phyloP scores from a whole-genome alignment of 2,888 invertebrate species.

The Drosophila buzzatii region DNA sequence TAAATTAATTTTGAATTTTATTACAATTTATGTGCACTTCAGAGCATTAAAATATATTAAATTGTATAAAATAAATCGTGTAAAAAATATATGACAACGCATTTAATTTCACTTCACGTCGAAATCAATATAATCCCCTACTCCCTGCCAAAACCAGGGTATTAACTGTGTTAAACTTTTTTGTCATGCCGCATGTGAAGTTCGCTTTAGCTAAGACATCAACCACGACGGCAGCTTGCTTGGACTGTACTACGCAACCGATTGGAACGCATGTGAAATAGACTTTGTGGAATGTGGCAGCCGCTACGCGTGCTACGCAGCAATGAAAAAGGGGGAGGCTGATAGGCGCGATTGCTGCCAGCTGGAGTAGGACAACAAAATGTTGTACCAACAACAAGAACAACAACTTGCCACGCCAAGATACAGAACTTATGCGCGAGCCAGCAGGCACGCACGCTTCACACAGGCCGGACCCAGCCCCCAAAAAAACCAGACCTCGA shows the following conservation, averaged over 20 bases:
- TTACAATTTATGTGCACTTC: too few species aligned
- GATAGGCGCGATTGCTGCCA: background rate
- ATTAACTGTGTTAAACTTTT: slow-evolving; percentile 2
- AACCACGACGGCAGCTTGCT: slow-evolving; percentile 30
- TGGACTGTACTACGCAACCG: slow-evolving; percentile 19
- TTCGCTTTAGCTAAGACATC: slow-evolving; percentile 40
- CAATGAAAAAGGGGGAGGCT: background rate
- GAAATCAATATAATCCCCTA: too few species aligned
- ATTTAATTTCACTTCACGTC: background rate
- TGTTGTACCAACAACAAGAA: slow-evolving; percentile 2
- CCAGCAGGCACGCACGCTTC: slow-evolving; percentile 45
- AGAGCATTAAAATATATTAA: background rate
- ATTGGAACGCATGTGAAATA: slow-evolving; percentile 48
- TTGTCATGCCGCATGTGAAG: background rate
- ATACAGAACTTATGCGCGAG: slow-evolving; percentile 44
- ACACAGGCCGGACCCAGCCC: slow-evolving; percentile 6
- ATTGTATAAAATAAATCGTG: background rate
- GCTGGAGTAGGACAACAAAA: slow-evolving; percentile 19
- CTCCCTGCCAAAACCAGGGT: background rate
- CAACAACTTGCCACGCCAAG: slow-evolving; percentile 31
- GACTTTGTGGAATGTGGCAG: slow-evolving; percentile 26
- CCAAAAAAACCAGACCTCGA: slow-evolving; percentile 19
- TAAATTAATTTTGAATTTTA: too few species aligned
- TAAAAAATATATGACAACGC: background rate
- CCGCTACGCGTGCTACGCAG: slow-evolving; percentile 4